Percentiles rank a stretch among this genome's conserved stretches.
These are phyloP conservation scores for Pica pica DNA, from an alignment of 2,113 vertebrate species.

Conservation along the genomic window DNA sequence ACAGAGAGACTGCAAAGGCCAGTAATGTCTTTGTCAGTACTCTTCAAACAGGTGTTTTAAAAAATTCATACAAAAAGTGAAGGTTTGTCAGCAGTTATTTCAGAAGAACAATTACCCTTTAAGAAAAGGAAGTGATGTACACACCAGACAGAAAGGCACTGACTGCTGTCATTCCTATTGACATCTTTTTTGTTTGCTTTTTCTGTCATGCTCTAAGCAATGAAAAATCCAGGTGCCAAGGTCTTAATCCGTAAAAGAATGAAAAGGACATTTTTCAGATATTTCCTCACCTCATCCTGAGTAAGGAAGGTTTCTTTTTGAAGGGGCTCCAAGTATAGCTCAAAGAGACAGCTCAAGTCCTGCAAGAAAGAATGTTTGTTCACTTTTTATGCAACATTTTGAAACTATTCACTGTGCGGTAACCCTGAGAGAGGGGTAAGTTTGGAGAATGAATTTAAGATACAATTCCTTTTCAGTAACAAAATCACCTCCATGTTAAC, in stretches of 20 bases:
- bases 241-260: not conserved
- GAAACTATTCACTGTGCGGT: not conserved
- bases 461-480: not conserved
- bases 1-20: not conserved
- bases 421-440: not conserved
- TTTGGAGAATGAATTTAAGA: not conserved
- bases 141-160: not conserved
- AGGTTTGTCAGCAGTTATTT: not conserved
- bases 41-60: not conserved
- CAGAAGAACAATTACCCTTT: not conserved
- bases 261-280: not conserved
- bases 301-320: constrained; percentile 94
- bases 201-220: not conserved
- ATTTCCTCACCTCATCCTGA: constrained; percentile 86
- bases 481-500: not conserved
- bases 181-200: not conserved
- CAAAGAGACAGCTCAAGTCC: constrained; percentile 92
- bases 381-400: not conserved
- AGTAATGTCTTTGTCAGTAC: not conserved
- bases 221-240: not conserved
- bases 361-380: constrained; percentile 42
- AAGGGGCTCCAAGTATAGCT: constrained; percentile 93
- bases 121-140: not conserved
- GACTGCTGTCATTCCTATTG: not conserved
- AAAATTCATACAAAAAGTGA: not conserved